phyloP scores from a whole-genome alignment of 2,797 vertebrate species.

The Melanotaenia pygmaea region DNA sequence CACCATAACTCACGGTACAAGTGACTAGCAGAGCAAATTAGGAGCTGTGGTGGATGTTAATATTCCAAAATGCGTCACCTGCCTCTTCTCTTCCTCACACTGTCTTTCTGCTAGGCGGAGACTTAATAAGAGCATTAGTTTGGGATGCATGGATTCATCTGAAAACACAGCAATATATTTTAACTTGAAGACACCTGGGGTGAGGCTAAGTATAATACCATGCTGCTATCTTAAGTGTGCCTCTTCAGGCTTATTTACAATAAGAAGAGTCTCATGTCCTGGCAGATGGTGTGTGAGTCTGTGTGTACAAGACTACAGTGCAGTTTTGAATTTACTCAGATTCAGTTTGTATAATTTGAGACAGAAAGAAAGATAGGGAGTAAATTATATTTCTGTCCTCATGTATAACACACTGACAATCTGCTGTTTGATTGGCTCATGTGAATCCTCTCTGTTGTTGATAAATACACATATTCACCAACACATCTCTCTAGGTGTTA shows the following conservation, averaged over 20 bases:
- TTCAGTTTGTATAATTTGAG: conserved; percentile 16
- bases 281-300: conserved; percentile 29
- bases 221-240: conserved; percentile 19
- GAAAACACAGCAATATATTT: conserved; percentile 58
- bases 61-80: conserved; percentile 54
- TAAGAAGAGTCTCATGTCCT: conserved; percentile 34
- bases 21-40: conserved; percentile 63
- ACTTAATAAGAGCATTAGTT: conserved; percentile 62
- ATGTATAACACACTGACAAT: conserved; percentile 23
- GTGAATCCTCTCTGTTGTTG: conserved; percentile 16
- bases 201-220: conserved; percentile 54
- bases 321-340: conserved; percentile 23
- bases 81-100: conserved; percentile 1
- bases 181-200: conserved; percentile 59
- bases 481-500: conserved; percentile 17
- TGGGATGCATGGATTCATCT: conserved; percentile 51
- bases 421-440: conserved; percentile 28
- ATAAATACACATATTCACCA: conserved; percentile 33
- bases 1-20: conserved; percentile 38
- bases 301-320: not conserved
- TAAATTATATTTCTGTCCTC: conserved; percentile 17
- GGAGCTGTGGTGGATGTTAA: conserved; percentile 56
- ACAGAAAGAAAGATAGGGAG: conserved; percentile 14
- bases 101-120: conserved; percentile 21
- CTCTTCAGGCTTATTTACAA: conserved; percentile 55